phyloP scores from a whole-genome alignment of 2,113 vertebrate genomes.

The Puffinus mauretanicus region DNA sequence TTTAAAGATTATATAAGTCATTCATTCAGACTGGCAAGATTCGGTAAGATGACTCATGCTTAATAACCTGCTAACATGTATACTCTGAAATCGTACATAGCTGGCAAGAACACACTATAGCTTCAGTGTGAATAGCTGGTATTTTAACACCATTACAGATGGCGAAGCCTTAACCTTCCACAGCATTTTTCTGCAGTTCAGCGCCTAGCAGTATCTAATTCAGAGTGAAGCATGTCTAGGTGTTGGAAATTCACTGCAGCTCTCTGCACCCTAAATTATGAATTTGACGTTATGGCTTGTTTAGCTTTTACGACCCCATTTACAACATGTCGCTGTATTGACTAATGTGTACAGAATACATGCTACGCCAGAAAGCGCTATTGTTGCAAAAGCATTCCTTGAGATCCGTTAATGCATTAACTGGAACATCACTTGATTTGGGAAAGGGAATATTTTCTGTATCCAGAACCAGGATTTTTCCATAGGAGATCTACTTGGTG shows the following conservation, averaged over 20 bases:
- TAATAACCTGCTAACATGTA: slow-evolving; percentile 1
- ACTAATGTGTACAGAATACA: not conserved
- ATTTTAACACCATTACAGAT: slow-evolving; percentile 17
- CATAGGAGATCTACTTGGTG: not conserved
- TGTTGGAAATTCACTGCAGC: slow-evolving; percentile 3
- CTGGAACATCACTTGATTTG: not conserved
- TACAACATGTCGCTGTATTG: not conserved
- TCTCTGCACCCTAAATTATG: not conserved
- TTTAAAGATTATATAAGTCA: slow-evolving; percentile 9
- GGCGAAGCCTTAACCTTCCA: not conserved
- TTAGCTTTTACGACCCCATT: not conserved
- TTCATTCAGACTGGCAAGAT: slow-evolving; percentile 5
- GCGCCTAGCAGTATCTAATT: not conserved
- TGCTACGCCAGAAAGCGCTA: not conserved
- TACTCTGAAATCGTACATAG: not conserved
- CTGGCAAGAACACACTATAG: not conserved
- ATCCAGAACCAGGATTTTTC: not conserved
- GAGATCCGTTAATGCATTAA: not conserved
- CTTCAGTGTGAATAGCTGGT: not conserved
- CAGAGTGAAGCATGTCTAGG: not conserved
- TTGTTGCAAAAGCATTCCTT: not conserved
- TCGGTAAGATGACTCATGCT: slow-evolving; percentile 25
- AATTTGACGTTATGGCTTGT: not conserved
- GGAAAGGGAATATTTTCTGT: not conserved
- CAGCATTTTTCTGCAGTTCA: not conserved